Percentiles rank a stretch among this genome's conserved stretches.
Evolutionary conservation across 2,888 invertebrate genomes (phyloP).

Genomic region (Laspeyria flexula): DNA sequence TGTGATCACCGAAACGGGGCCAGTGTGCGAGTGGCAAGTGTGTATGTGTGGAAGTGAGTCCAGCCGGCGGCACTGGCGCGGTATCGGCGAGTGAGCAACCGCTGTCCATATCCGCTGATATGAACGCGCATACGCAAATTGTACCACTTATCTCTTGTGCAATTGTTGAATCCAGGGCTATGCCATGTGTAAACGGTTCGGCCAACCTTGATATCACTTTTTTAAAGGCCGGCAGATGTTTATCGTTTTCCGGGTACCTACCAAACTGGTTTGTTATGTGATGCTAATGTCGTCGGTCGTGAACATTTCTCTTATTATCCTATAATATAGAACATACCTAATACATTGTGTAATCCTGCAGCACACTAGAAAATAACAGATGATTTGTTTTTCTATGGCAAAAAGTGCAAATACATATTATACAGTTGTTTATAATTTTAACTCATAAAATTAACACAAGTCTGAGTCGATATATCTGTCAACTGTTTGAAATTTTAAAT

Average conservation of each 20-base stretch:
- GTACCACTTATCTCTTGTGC: slow-evolving; percentile 40
- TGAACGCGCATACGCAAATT: slow-evolving; percentile 31
- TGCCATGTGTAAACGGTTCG: slow-evolving; percentile 17
- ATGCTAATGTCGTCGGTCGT: no score
- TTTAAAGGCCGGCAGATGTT: slow-evolving; percentile 19
- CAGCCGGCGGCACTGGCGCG: slow-evolving; percentile 1
- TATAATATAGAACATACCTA: no score
- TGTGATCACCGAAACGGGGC: slow-evolving; percentile 60
- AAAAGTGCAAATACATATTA: no score
- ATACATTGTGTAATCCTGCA: no score
- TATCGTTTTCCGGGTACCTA: slow-evolving; percentile 9
- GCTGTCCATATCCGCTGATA: slow-evolving; percentile 47
- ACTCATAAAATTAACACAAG: no score
- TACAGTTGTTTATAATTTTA: no score
- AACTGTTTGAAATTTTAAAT: no score
- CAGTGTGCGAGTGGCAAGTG: slow-evolving; percentile 42
- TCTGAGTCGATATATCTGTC: no score
- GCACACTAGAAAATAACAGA: no score
- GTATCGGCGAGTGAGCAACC: slow-evolving; percentile 23
- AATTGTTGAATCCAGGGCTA: slow-evolving; percentile 24
- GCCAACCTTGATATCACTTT: slow-evolving; percentile 32
- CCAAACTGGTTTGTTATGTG: background rate
- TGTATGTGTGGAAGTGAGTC: slow-evolving; percentile 11
- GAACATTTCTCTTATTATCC: no score
- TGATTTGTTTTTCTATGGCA: no score